Percentiles rank a stretch among this genome's conserved stretches.
Evolutionary conservation across 2,888 invertebrate genomes (phyloP).

Genomic region (Machimus atricapillus): DNA sequence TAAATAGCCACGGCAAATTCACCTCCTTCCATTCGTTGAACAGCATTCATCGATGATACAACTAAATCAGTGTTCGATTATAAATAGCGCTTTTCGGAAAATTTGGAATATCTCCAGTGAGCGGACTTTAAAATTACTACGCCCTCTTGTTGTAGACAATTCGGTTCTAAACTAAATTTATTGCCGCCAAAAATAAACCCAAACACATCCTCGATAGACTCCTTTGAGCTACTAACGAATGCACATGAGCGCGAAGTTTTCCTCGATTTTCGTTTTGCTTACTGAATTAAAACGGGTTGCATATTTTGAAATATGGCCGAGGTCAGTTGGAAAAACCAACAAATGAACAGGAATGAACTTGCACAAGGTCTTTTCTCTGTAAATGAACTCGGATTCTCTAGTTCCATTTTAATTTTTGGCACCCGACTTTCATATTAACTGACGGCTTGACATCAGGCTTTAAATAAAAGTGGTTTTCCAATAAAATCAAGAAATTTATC

Average conservation of each 20-base stretch:
- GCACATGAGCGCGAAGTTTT: background rate
- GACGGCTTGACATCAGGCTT: background rate
- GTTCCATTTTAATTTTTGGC: background rate
- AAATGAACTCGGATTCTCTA: background rate
- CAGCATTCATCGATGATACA: background rate
- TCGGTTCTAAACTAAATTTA: background rate
- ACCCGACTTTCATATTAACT: background rate
- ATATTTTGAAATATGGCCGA: background rate
- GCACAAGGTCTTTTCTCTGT: background rate
- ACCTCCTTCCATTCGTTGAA: background rate
- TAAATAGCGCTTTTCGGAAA: constrained; percentile 3
- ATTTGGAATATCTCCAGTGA: constrained; percentile 11
- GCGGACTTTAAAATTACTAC: background rate
- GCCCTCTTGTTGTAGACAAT: background rate
- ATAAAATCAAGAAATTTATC: background rate
- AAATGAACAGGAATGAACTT: background rate
- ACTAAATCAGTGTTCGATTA: constrained; percentile 3
- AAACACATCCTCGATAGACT: background rate
- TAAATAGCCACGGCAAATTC: background rate
- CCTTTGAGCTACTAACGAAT: background rate
- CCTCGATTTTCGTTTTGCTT: background rate
- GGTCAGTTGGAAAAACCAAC: background rate
- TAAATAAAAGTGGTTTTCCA: background rate
- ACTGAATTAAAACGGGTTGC: background rate
- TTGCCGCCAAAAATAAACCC: background rate